phyloP scores from a whole-genome alignment of 2,888 invertebrate genomes.

The Plagodis dolabraria region DNA sequence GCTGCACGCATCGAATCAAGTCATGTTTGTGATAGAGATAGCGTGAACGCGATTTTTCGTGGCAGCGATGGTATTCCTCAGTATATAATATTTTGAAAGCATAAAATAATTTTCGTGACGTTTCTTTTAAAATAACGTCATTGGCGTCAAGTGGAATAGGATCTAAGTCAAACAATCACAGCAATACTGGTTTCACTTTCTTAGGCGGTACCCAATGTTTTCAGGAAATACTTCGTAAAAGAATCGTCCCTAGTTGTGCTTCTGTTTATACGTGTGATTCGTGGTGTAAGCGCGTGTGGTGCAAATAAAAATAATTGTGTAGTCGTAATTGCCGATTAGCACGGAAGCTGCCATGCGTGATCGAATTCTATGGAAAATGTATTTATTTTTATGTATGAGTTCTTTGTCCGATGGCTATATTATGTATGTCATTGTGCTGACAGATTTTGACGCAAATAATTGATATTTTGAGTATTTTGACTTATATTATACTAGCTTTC shows the following conservation, averaged over 20 bases:
- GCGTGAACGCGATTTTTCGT: no score
- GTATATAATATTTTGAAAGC: no score
- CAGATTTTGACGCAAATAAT: not conserved
- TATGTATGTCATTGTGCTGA: slow-evolving; percentile 18
- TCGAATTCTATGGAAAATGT: slow-evolving; percentile 22
- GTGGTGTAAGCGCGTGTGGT: slow-evolving; percentile 37
- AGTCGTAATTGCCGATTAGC: slow-evolving; percentile 57
- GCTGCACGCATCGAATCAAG: no score
- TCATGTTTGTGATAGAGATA: no score
- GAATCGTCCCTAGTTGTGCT: slow-evolving; percentile 2
- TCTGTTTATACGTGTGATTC: slow-evolving; percentile 12
- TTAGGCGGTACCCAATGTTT: no score
- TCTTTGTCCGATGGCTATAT: slow-evolving; percentile 19
- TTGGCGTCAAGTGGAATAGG: no score
- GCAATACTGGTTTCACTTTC: no score
- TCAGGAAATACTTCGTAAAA: no score
- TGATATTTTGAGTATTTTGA: not conserved
- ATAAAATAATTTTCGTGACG: no score
- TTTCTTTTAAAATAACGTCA: no score
- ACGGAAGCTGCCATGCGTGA: slow-evolving; percentile 41
- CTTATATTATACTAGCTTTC: not conserved
- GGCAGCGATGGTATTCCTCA: no score
- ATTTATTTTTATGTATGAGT: slow-evolving; percentile 11
- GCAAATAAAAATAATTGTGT: slow-evolving; percentile 56
- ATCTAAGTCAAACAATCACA: no score